Base-by-base conservation (phyloP, 1,140 invertebrate species). In the Chelonus insularis region DNA sequence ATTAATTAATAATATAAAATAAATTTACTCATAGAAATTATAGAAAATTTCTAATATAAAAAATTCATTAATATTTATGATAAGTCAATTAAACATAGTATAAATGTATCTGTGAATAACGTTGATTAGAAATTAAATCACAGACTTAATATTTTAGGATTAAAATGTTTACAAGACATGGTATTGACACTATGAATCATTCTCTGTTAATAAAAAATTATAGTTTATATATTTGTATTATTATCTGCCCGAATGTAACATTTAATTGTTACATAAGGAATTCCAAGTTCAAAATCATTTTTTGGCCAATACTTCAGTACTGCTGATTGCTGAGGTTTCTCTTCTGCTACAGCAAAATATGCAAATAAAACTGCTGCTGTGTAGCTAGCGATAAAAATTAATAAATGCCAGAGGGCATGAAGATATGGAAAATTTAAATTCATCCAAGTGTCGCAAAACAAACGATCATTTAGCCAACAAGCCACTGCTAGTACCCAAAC, bases 361-460 rank as follows among this genome's bases (percentile, higher is more conserved):
- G 90, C 89, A 72, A 89, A 91, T 0, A 92, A 81, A 16, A 92
- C 90, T 32, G 89, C 82, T 6, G 87, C 87, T 5, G 88, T 88
- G 61, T 91, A 91, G 43, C 88, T 86, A 0, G 89, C 86, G 41
- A 92, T 89, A 65, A 91, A 91, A 65, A 91, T 91, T 37, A 92
- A 85, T 14, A 92, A 81, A 76, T 93, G 91, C 90, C 90, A 93
- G 5, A 91, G 81, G 11, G 87, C 89, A 75, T 93, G 91, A 65
- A 92, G 80, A 77, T 92, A 92, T 0, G 90, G 90, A 68, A 92
- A 90, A 73, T 90, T 86, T 14, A 91, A 82, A 6, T 85, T 84
- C 0, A 87, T 83, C 89, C 89, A 92, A 16, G 88, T 84, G 67
- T 91, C 88, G 72, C 91, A 93, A 74, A 91, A 89, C 63, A 91